Evolutionary conservation across 2,797 vertebrate species (phyloP).

Genomic region (Paedocypris micromegethes): DNA sequence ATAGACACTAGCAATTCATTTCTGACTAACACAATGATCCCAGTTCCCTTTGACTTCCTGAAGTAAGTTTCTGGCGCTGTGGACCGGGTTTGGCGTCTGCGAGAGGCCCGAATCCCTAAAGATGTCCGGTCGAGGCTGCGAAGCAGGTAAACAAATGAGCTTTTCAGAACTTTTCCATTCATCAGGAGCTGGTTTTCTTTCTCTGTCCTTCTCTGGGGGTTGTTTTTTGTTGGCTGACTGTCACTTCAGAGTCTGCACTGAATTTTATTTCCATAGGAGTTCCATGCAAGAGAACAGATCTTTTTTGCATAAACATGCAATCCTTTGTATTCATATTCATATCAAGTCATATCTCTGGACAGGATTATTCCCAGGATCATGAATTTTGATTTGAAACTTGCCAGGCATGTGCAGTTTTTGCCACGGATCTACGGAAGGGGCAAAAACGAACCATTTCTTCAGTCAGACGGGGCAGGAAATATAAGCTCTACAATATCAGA

Average conservation of each 20-base stretch:
- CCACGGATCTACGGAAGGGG: no score
- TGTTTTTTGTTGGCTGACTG: not conserved
- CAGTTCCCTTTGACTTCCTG: conserved; percentile 31
- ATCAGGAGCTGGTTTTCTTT: conserved; percentile 26
- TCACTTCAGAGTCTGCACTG: conserved; percentile 11
- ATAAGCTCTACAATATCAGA: no score
- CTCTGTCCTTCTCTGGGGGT: conserved; percentile 20
- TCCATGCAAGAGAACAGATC: not conserved
- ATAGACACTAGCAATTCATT: conserved; percentile 29
- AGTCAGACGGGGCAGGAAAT: no score
- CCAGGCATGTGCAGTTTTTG: no score
- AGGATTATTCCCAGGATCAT: no score
- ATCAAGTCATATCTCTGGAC: no score
- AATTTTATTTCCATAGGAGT: conserved; percentile 7
- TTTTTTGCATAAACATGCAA: conserved; percentile 8
- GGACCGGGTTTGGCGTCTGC: conserved; percentile 30
- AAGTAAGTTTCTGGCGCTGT: conserved; percentile 35
- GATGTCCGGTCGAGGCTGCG: conserved; percentile 28
- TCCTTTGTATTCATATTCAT: not conserved
- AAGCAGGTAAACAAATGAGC: conserved; percentile 47
- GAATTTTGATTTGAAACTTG: no score
- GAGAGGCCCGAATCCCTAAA: conserved; percentile 30
- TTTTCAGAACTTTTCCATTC: conserved; percentile 35
- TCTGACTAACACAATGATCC: conserved; percentile 36
- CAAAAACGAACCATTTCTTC: no score